phyloP scores from a whole-genome alignment of 2,888 invertebrate genomes.

The Microctonus aethiopoides region DNA sequence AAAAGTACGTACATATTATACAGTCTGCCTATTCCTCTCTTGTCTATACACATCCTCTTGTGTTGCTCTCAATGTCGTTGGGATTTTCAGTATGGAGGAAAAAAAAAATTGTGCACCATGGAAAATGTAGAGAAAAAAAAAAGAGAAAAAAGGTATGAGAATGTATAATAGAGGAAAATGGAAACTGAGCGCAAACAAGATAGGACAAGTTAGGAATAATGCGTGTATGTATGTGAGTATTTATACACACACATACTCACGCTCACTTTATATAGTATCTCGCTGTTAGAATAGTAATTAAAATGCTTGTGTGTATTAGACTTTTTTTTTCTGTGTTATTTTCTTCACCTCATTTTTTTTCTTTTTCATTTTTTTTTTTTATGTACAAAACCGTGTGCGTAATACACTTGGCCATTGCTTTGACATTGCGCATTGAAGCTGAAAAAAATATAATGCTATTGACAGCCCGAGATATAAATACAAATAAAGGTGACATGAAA shows the following conservation, averaged over 20 bases:
- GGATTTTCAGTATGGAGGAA: neutral
- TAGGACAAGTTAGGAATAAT: neutral
- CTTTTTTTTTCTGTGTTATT: slow-evolving; percentile 9
- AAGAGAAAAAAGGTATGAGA: slow-evolving; percentile 22
- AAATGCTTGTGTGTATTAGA: slow-evolving; percentile 29
- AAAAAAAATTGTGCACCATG: neutral
- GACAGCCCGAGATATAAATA: too few relatives aligned
- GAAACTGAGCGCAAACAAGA: slow-evolving; percentile 14
- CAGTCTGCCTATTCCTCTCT: slow-evolving; percentile 33
- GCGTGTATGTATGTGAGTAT: neutral
- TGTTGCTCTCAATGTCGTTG: neutral
- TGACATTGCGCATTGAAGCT: neutral
- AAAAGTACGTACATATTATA: slow-evolving; percentile 38
- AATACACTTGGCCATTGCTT: neutral
- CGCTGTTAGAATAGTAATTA: slow-evolving; percentile 33
- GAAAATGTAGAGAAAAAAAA: slow-evolving; percentile 5
- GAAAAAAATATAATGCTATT: too few relatives aligned
- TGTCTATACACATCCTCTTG: neutral
- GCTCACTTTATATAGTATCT: slow-evolving; percentile 18
- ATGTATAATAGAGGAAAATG: slow-evolving; percentile 13
- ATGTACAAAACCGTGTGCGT: neutral
- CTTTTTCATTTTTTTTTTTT: neutral
- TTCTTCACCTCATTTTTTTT: neutral
- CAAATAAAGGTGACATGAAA: neutral
- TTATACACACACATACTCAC: neutral